Percentiles rank a stretch among this genome's conserved stretches.
phyloP scores from a whole-genome alignment of 2,888 invertebrate species.

The Drosophila austrosaltans region DNA sequence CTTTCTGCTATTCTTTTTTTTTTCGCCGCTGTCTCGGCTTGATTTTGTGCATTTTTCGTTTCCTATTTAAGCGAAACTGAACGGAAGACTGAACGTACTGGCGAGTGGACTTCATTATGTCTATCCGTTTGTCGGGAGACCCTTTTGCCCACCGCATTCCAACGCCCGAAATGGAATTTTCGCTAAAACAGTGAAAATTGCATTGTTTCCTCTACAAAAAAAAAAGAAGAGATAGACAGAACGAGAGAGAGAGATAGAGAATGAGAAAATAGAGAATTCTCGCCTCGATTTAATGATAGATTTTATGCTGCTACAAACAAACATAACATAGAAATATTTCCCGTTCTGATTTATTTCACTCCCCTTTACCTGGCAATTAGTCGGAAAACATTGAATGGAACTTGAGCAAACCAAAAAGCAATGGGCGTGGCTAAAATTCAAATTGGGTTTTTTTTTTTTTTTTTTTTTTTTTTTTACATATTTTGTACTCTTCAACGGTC shows the following conservation, averaged over 20 bases:
- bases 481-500: slow-evolving; percentile 13
- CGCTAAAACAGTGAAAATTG: slow-evolving; percentile 64
- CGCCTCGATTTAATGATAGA: neutral
- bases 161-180: slow-evolving; percentile 48
- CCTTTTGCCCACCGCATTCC: slow-evolving; percentile 37
- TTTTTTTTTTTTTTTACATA: slow-evolving; percentile 4
- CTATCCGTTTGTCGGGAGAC: slow-evolving; percentile 47
- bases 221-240: neutral
- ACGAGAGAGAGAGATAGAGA: neutral
- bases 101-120: slow-evolving; percentile 66
- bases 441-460: slow-evolving; percentile 26
- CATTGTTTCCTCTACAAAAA: slow-evolving; percentile 56
- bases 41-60: slow-evolving; percentile 61
- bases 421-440: slow-evolving; percentile 44
- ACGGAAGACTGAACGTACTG: slow-evolving; percentile 20
- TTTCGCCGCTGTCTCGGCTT: slow-evolving; percentile 49
- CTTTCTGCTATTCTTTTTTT: slow-evolving; percentile 30
- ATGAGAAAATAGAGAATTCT: neutral
- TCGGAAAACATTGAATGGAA: slow-evolving; percentile 50
- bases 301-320: neutral
- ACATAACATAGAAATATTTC: slow-evolving; percentile 50
- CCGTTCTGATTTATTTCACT: slow-evolving; percentile 51
- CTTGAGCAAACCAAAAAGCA: slow-evolving; percentile 34
- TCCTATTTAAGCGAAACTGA: slow-evolving; percentile 25
- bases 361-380: slow-evolving; percentile 61